These are phyloP conservation scores for Diarsia dahlii DNA, from an alignment of 2,888 invertebrate genomes.

Conservation along the genomic window DNA sequence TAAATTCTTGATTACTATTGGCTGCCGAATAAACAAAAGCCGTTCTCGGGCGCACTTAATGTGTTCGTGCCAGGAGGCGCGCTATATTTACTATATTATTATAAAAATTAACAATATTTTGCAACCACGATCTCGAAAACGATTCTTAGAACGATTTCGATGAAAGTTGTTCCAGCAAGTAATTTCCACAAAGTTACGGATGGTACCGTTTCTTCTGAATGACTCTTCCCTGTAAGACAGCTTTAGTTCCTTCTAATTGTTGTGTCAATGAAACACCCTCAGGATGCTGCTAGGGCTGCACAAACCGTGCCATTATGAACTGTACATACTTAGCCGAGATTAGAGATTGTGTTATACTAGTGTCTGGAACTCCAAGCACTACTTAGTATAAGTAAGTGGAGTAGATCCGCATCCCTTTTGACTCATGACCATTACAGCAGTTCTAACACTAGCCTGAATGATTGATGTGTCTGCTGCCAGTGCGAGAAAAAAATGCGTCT, in stretches of 20 bases:
- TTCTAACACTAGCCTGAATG: slow-evolving; percentile 4
- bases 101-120: background rate
- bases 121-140: background rate
- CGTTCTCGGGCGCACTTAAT: background rate
- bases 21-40: slow-evolving; percentile 22
- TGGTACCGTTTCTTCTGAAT: background rate
- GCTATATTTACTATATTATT: background rate
- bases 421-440: background rate
- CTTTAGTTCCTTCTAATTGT: background rate
- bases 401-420: background rate
- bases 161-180: too few relatives aligned
- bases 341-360: too few relatives aligned
- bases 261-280: background rate
- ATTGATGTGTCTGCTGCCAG: background rate
- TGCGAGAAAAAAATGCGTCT: background rate
- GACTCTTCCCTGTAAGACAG: background rate
- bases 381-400: too few relatives aligned
- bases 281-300: background rate
- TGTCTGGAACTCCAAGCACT: too few relatives aligned
- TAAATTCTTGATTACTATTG: slow-evolving; percentile 9
- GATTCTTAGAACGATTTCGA: background rate
- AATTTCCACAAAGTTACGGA: too few relatives aligned
- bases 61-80: slow-evolving; percentile 2
- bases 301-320: too few relatives aligned
- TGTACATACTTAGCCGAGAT: too few relatives aligned